These are phyloP conservation scores for Trachymyrmex cornetzi DNA, from an alignment of 1,140 invertebrate genomes.

Conservation along the genomic window DNA sequence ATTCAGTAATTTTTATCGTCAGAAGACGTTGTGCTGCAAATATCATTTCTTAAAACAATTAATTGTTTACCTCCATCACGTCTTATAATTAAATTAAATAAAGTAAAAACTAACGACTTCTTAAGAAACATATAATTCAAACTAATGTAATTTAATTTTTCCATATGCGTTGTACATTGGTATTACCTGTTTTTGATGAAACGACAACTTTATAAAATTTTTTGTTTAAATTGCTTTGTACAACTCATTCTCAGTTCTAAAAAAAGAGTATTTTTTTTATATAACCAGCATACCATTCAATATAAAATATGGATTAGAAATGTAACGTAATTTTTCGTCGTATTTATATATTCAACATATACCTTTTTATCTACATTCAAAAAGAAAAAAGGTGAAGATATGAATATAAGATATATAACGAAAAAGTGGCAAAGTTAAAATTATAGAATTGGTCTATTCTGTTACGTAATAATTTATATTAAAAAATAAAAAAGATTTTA, in stretches of 20 bases:
- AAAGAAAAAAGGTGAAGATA: neutral
- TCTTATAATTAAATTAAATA: neutral
- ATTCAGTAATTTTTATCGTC: neutral
- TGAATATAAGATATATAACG: neutral
- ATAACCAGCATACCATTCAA: neutral
- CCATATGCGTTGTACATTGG: neutral
- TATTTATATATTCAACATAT: neutral
- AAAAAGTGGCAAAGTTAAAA: neutral
- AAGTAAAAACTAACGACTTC: neutral
- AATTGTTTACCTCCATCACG: neutral
- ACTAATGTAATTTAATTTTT: neutral
- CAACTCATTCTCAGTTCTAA: neutral
- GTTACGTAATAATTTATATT: neutral
- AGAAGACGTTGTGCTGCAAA: neutral
- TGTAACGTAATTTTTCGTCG: neutral
- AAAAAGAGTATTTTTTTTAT: too few relatives aligned
- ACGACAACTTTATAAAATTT: neutral
- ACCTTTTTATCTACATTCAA: neutral
- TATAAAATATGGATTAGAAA: neutral
- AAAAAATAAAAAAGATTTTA: neutral
- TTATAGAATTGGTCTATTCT: too few relatives aligned
- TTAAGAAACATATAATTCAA: neutral
- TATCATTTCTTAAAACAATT: slow-evolving; percentile 12
- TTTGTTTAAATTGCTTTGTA: neutral
- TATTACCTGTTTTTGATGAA: neutral